Evolutionary conservation across 2,797 vertebrate genomes (phyloP), one percentile per base, ranked within the genome.

Genomic region (Champsocephalus esox): DNA sequence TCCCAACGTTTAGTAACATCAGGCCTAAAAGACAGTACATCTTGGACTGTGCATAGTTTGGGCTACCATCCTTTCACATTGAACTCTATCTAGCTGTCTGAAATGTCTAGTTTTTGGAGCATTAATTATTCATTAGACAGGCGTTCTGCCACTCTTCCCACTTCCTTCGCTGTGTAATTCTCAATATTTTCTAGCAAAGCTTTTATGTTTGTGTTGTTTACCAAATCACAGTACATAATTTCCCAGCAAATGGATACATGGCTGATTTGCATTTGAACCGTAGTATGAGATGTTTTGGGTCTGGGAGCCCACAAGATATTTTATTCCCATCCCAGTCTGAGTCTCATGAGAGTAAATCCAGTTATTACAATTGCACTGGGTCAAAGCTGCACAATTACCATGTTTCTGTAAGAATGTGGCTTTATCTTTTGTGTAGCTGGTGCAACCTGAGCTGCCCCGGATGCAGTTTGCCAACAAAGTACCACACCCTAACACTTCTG

Each of bases 361-460:
- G 81, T 81, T 70, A 82, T 87, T 84, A 75, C 56, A 74, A 79
- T 61, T 41, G 55, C 61, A 80, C 54, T 1, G 3, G 77, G 71
- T 79, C 74, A 79, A 66, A 77, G 65, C 77, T 60, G 68, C 74
- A 70, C 72, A 72, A 85, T 87, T 77, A 84, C 58, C 4, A n/a
- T 60, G 56, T 74, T 82, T 83, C 80, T 87, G 82, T 84, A 88
- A 89, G 84, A 88, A 75, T 54, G 16, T 1, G 12, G 70, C 44
- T 66, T 58, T 28, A 62, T 32, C 67, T 82, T 77, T 82, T 86
- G 75, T 84, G 64, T 55, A 48, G 70, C 56, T n/a, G 71, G 41
- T 86, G 89, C 70, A 93, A 90, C 86, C 75, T 46, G 75, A 87
- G 87, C 69, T 69, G 77, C 13, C 19, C 14, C 57, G 45, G 55